phyloP scores from a whole-genome alignment of 2,888 invertebrate species.

The Colletes collaris region DNA sequence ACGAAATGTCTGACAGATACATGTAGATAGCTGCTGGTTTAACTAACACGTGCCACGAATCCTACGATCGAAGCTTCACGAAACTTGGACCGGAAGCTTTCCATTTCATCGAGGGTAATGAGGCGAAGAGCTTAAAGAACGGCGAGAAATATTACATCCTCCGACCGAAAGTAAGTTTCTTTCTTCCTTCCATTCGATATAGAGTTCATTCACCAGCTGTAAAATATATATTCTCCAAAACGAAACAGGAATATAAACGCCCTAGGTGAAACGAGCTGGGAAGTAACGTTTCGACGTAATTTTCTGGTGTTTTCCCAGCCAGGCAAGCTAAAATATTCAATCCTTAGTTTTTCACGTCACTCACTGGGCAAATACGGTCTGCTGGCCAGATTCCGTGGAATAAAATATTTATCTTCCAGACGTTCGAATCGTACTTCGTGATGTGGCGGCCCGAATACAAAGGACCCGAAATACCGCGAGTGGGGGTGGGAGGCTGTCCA shows the following conservation, averaged over 20 bases:
- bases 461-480: slow-evolving; percentile 97
- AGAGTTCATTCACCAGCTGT: too few species aligned
- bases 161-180: not conserved
- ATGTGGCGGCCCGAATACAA: slow-evolving; percentile 95
- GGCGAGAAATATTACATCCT: too few species aligned
- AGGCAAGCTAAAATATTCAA: slow-evolving; percentile 33
- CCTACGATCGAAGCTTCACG: slow-evolving; percentile 75
- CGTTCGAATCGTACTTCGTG: slow-evolving; percentile 96
- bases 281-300: slow-evolving; percentile 83
- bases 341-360: slow-evolving; percentile 4
- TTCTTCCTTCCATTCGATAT: slow-evolving; percentile 45
- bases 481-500: slow-evolving; percentile 99
- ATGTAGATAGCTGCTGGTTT: slow-evolving; percentile 93
- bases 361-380: slow-evolving; percentile 24
- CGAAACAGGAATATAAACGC: not conserved
- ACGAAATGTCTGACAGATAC: slow-evolving; percentile 90
- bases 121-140: slow-evolving; percentile 78
- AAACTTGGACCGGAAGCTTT: slow-evolving; percentile 98
- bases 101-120: slow-evolving; percentile 91
- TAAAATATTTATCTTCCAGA: slow-evolving; percentile 71
- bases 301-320: slow-evolving; percentile 9
- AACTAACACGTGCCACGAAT: too few species aligned
- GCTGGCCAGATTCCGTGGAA: slow-evolving; percentile 12
- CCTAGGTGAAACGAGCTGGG: not conserved
- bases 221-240: not conserved